A percentile compares a stretch with the other conserved stretches of the same genome.
These are phyloP conservation scores for Lineus longissimus DNA, from an alignment of 1,140 invertebrate species.

Conservation along the genomic window DNA sequence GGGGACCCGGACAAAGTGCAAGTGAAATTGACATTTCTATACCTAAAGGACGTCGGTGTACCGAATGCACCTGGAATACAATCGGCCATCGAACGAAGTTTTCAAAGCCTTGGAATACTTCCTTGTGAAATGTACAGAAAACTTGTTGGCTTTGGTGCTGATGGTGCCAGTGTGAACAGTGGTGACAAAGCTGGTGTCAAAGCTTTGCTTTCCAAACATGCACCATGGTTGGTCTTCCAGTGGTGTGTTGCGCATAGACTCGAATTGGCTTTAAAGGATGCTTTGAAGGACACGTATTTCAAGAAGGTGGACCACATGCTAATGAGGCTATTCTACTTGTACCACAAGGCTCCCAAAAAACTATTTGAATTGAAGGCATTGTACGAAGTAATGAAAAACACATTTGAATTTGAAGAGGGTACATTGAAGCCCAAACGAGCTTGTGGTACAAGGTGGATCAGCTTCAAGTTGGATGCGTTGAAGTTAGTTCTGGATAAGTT, in stretches of 20 bases:
- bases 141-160: background rate
- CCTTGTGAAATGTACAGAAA: background rate
- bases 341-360: background rate
- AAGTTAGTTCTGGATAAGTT: background rate
- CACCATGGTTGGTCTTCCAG: background rate
- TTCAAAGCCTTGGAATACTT: background rate
- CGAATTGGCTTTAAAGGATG: conserved; percentile 4
- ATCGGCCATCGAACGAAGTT: background rate
- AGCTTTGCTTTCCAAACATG: background rate
- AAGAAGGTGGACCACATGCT: conserved; percentile 1
- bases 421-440: background rate
- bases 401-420: conserved; percentile 3
- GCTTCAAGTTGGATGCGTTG: background rate
- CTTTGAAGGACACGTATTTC: background rate
- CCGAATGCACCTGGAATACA: background rate
- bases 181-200: background rate
- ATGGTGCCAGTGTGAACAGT: background rate
- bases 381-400: background rate
- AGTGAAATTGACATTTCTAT: background rate
- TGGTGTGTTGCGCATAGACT: background rate
- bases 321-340: background rate
- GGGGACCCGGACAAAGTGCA: background rate
- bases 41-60: background rate
- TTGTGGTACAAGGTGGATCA: background rate
- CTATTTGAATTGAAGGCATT: background rate